A percentile compares a stretch with the other conserved stretches of the same genome.
These are phyloP conservation scores for Spermophilus dauricus DNA, from an alignment of 2,113 vertebrate genomes.

Conservation along the genomic window DNA sequence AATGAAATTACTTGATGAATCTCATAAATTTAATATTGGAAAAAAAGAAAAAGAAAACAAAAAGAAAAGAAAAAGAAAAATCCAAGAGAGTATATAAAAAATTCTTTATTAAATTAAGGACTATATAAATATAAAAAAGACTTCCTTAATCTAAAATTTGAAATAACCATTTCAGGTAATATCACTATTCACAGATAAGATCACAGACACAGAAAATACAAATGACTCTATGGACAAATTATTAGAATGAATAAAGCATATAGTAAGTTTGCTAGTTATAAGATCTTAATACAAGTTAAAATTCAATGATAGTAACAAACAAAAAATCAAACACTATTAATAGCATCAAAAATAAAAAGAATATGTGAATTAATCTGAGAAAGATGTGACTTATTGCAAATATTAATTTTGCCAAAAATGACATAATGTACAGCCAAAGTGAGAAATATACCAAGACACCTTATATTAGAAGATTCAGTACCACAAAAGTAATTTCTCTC, in stretches of 20 bases:
- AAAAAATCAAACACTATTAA: too few relatives aligned
- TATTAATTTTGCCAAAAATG: conserved; percentile 23
- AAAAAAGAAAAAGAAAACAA: neutral
- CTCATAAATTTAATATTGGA: neutral
- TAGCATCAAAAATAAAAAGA: neutral
- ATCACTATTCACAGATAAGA: neutral
- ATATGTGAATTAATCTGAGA: neutral
- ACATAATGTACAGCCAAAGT: neutral
- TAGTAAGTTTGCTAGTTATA: neutral
- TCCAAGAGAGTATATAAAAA: neutral
- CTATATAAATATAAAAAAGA: neutral
- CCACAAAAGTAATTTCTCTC: neutral
- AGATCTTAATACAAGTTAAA: conserved; percentile 29
- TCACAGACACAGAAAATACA: neutral
- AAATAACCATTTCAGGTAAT: conserved; percentile 5
- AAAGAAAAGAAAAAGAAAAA: neutral
- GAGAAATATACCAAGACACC: neutral
- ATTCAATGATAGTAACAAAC: neutral
- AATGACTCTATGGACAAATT: conserved; percentile 24
- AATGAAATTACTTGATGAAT: neutral
- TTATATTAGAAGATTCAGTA: neutral
- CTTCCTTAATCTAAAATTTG: conserved; percentile 20
- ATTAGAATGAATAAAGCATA: conserved; percentile 27
- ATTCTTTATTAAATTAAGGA: neutral
- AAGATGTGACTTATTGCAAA: conserved; percentile 1